Base-by-base conservation (phyloP, 2,113 vertebrate species). In the Gambusia holbrooki region DNA sequence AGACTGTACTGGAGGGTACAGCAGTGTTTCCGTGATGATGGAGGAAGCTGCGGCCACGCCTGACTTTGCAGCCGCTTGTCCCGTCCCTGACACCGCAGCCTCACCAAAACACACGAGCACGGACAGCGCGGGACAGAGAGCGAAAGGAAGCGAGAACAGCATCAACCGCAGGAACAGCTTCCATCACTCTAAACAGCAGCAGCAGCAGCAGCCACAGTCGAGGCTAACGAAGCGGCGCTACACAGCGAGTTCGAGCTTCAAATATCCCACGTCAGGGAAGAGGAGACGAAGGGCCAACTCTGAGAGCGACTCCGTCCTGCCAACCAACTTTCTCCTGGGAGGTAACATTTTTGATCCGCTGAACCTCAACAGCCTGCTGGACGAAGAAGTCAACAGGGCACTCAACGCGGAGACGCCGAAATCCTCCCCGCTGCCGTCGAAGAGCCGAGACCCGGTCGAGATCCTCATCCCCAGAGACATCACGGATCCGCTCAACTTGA, bases 331-430 rank as follows among this genome's bases (percentile, higher is more conserved):
- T 77, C 95, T 97, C 15, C 76, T 98, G 71, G 97, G 97, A 6
- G 97, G 97, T 25, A 98, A 98, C 86, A 98, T 98, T 82, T 97
- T 97, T 73, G 97, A 98, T 84, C 97, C 97, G 0, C 90, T 98
- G 12, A 98, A 98, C 90, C 96, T 98, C 76, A 98, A 98, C 93
- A 98, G 97, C 73, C 92, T 97, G 40, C 70, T 97, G 88, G 97
- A 98, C 37, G 97, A 98, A 89, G 97, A 98, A 82, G 96, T 98
- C 72, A 98, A 96, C 93, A 92, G 80, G 60, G 95, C 96, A 0
- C 94, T 97, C 62, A 98, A 98, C 10, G 97, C 97, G 0, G 96
- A 97, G 92, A 98, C 97, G 1, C 97, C 97, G n/a, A 97, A 97
- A 76, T 98, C 96, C 2, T 98, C 97, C 7, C 97, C 97, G 0